phyloP scores from a whole-genome alignment of 1,140 invertebrate species.

The Myzus persicae region DNA sequence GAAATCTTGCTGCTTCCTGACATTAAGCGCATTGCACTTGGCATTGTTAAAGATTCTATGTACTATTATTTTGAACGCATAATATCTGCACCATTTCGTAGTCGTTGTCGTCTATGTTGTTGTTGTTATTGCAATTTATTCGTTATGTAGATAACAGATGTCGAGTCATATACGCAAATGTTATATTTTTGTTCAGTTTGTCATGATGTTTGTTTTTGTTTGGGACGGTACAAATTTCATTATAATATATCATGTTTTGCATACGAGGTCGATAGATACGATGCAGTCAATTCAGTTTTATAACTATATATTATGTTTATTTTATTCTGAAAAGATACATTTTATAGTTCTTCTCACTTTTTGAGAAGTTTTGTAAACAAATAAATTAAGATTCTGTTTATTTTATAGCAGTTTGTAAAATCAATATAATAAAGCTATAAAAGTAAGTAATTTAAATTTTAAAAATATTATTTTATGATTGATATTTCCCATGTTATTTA shows the following conservation, averaged over 20 bases:
- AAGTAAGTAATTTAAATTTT: neutral
- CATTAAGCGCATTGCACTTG: neutral
- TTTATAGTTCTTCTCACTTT: neutral
- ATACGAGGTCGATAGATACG: neutral
- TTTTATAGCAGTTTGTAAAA: neutral
- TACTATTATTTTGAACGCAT: neutral
- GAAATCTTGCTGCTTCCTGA: neutral
- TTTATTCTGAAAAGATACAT: neutral
- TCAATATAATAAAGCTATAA: neutral
- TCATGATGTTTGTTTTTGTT: neutral
- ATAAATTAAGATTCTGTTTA: neutral
- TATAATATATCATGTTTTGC: neutral
- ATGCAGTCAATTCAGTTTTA: neutral
- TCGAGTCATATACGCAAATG: neutral
- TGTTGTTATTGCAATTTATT: neutral
- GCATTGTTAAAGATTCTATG: neutral
- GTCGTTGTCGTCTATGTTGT: neutral
- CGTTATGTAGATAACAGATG: neutral
- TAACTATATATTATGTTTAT: slow-evolving; percentile 3
- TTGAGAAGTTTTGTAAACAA: neutral
- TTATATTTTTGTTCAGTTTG: neutral
- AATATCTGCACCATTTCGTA: neutral
- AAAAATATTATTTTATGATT: neutral
- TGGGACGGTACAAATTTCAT: neutral
- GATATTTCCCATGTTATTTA: neutral